These are phyloP conservation scores for Acleris emargana DNA, from an alignment of 2,888 invertebrate genomes.

Conservation along the genomic window DNA sequence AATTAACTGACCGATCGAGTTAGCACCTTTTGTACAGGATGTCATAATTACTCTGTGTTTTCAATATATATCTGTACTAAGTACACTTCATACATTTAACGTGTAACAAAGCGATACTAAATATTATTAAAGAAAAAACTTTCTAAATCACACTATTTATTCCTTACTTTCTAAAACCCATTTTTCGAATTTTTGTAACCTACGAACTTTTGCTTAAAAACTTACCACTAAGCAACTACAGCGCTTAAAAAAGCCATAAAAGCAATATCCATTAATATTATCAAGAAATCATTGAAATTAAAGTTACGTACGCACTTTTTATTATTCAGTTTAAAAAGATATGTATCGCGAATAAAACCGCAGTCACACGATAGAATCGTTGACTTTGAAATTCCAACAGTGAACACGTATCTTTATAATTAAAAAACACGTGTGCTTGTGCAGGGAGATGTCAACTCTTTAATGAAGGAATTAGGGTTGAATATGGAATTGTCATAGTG, in stretches of 20 bases:
- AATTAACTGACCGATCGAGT: conserved; percentile 36
- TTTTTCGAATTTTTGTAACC: no score
- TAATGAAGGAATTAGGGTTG: not conserved
- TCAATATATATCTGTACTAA: not conserved
- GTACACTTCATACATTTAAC: not conserved
- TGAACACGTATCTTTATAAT: conserved; percentile 28
- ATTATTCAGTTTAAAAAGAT: conserved; percentile 29
- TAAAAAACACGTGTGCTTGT: conserved; percentile 2
- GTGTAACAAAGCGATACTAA: no score
- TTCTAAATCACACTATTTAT: no score
- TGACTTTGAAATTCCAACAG: conserved; percentile 27
- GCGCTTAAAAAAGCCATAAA: no score
- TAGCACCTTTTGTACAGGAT: conserved; percentile 37
- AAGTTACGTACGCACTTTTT: conserved; percentile 16
- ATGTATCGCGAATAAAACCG: conserved; percentile 19
- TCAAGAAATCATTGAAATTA: conserved; percentile 3
- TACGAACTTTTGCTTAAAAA: no score
- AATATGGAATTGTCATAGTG: not conserved
- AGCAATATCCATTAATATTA: conserved; percentile 2
- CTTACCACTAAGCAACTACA: no score
- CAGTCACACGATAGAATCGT: conserved; percentile 32
- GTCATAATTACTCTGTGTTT: conserved; percentile 16
- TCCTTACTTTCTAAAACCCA: no score
- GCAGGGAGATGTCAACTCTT: not conserved
- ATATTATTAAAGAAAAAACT: no score